Conservation (phyloP, 2,113 vertebrate genomes). For the Tricholaema leucomelas region DNA sequence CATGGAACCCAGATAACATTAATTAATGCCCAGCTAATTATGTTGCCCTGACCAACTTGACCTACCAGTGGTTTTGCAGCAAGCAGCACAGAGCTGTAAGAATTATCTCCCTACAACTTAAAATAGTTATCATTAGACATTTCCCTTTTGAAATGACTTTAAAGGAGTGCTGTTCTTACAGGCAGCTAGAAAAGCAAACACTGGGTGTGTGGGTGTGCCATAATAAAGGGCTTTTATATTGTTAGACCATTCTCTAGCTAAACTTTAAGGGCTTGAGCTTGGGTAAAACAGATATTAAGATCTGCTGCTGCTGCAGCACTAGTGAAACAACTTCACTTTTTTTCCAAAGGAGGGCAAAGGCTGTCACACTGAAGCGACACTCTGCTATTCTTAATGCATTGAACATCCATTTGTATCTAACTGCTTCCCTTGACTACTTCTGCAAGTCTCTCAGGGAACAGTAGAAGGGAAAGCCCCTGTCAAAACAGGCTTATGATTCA, state of each 20-base stretch:
- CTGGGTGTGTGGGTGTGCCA: neutral
- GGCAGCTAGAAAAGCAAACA: neutral
- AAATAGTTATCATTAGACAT: neutral
- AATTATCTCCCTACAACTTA: neutral
- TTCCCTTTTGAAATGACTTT: neutral
- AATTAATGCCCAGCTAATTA: neutral
- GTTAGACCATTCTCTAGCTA: neutral
- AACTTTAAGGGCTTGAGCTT: neutral
- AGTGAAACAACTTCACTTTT: neutral
- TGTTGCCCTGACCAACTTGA: neutral
- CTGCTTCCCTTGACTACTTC: neutral
- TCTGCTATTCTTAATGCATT: neutral
- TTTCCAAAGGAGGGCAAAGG: neutral
- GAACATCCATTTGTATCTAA: neutral
- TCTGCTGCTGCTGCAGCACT: neutral
- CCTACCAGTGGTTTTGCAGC: neutral
- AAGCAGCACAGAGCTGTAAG: neutral
- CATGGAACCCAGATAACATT: neutral
- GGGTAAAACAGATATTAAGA: neutral
- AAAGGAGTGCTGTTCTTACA: neutral
- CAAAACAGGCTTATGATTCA: neutral
- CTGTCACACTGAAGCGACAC: neutral
- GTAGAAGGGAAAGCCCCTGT: neutral
- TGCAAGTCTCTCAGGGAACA: neutral
- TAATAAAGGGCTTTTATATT: neutral